Evolutionary conservation across 2,888 invertebrate genomes (phyloP).

Genomic region (Apamea anceps): DNA sequence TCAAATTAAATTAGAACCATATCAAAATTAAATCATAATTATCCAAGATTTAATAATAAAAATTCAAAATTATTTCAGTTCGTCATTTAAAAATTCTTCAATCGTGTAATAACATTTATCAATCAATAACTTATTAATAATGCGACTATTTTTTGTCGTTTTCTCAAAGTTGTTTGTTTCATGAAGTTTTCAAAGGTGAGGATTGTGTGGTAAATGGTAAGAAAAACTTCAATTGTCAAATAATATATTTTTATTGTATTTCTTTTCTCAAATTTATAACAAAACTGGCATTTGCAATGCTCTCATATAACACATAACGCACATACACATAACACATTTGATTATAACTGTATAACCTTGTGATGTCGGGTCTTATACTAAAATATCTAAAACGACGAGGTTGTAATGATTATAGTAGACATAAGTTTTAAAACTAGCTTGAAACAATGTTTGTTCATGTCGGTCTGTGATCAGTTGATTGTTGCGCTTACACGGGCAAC

Average conservation of each 20-base stretch:
- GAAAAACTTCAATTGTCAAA: conserved; percentile 41
- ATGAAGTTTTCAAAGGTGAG: too few relatives aligned
- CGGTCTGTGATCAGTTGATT: neutral
- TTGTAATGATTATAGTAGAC: conserved; percentile 23
- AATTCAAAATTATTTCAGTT: too few relatives aligned
- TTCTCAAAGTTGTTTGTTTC: too few relatives aligned
- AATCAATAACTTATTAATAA: too few relatives aligned
- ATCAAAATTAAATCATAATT: too few relatives aligned
- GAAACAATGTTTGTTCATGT: conserved; percentile 20
- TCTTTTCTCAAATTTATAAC: conserved; percentile 70
- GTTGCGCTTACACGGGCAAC: conserved; percentile 4
- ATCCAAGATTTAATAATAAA: too few relatives aligned
- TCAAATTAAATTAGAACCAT: too few relatives aligned
- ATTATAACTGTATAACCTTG: conserved; percentile 46
- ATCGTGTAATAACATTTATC: too few relatives aligned
- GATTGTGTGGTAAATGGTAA: neutral
- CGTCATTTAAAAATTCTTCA: too few relatives aligned
- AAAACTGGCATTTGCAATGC: conserved; percentile 69
- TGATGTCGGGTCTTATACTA: conserved; percentile 54
- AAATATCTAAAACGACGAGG: conserved; percentile 49
- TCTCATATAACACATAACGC: conserved; percentile 33
- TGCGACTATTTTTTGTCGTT: too few relatives aligned
- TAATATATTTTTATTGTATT: conserved; percentile 65
- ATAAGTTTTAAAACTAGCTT: conserved; percentile 27
- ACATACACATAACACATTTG: conserved; percentile 49